phyloP scores from a whole-genome alignment of 2,888 invertebrate genomes.

The Erebia epiphron region DNA sequence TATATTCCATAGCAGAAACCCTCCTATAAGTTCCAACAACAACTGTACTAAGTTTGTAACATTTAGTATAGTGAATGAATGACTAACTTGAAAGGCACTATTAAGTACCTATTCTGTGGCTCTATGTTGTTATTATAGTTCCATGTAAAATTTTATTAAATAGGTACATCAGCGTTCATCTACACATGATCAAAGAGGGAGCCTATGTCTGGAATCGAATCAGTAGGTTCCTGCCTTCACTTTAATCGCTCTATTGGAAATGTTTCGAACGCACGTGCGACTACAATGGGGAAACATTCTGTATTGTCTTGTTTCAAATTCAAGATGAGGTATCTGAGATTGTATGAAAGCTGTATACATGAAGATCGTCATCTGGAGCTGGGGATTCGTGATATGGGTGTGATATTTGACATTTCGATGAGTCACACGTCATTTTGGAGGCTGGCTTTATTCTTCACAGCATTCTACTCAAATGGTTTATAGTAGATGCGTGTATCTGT shows the following conservation, averaged over 20 bases:
- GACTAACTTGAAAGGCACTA: no score
- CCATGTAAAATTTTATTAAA: no score
- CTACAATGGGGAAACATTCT: slow-evolving; percentile 12
- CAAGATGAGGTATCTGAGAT: slow-evolving; percentile 25
- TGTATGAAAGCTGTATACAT: slow-evolving; percentile 32
- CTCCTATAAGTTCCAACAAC: no score
- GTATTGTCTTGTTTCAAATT: slow-evolving; percentile 16
- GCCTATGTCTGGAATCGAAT: background rate
- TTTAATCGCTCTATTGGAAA: slow-evolving; percentile 5
- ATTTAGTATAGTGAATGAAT: no score
- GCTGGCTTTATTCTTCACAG: slow-evolving; percentile 16
- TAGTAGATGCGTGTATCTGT: background rate
- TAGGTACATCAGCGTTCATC: no score
- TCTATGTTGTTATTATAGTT: no score
- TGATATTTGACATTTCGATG: slow-evolving; percentile 36
- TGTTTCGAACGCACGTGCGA: background rate
- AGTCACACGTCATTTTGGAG: slow-evolving; percentile 16
- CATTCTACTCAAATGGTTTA: slow-evolving; percentile 20
- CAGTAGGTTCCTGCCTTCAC: background rate
- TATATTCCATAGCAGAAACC: no score
- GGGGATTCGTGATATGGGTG: slow-evolving; percentile 32
- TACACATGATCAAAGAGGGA: background rate
- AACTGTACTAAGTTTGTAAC: no score
- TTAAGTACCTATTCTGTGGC: no score
- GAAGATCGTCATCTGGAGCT: slow-evolving; percentile 32